A percentile compares a stretch with the other conserved stretches of the same genome.
Evolutionary conservation across 2,888 invertebrate species (phyloP).

Genomic region (Adela reaumurella): DNA sequence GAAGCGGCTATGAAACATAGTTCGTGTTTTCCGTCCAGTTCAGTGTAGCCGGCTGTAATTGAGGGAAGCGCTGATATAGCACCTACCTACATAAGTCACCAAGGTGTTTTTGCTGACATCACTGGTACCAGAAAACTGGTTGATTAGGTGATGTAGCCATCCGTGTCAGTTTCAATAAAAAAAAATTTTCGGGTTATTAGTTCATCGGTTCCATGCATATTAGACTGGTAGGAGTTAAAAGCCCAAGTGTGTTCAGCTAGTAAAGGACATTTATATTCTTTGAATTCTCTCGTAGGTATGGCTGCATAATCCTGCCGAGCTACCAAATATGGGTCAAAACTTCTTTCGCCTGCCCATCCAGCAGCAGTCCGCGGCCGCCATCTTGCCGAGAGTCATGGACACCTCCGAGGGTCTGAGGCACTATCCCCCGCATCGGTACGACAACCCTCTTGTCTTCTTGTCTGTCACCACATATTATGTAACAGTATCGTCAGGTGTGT

Average conservation of each 20-base stretch:
- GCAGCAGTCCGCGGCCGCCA: constrained; percentile 59
- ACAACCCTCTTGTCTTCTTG: not conserved
- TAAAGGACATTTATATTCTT: too few relatives aligned
- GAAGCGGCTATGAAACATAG: not conserved
- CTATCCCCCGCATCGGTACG: constrained; percentile 48
- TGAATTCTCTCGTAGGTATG: constrained; percentile 29
- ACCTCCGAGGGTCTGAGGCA: constrained; percentile 55
- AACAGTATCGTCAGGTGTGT: not conserved
- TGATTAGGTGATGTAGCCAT: not conserved
- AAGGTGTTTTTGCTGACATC: not conserved
- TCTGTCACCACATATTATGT: not conserved
- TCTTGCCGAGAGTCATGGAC: constrained; percentile 63
- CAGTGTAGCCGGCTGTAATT: not conserved
- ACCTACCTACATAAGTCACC: not conserved
- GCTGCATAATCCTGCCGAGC: constrained; percentile 59
- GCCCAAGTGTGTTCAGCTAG: too few relatives aligned
- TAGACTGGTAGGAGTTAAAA: too few relatives aligned
- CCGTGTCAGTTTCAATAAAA: not conserved
- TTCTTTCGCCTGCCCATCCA: constrained; percentile 60
- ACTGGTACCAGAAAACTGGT: not conserved
- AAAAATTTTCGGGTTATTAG: not conserved
- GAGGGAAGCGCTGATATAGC: not conserved
- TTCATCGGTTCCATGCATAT: too few relatives aligned
- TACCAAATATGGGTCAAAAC: constrained; percentile 57
- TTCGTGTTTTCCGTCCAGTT: not conserved